phyloP scores from a whole-genome alignment of 2,888 invertebrate species.

The Microchrysa polita region DNA sequence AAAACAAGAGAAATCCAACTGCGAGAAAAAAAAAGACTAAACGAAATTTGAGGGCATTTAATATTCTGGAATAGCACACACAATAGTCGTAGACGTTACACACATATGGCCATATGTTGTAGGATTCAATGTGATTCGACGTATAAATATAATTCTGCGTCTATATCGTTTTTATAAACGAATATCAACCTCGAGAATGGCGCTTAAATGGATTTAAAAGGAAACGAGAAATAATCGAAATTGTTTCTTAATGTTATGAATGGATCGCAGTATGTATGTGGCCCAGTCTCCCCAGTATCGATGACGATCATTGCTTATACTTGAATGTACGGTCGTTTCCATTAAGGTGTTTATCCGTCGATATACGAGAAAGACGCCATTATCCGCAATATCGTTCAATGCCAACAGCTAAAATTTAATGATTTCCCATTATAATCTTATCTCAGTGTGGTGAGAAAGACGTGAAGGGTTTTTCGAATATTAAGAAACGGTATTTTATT shows the following conservation, averaged over 20 bases:
- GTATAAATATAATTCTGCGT: conserved; percentile 1
- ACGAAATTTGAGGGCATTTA: conserved; percentile 25
- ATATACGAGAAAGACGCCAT: background rate
- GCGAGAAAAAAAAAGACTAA: background rate
- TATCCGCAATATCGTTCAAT: conserved; percentile 19
- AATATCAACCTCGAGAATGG: background rate
- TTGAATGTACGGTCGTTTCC: background rate
- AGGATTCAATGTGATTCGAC: background rate
- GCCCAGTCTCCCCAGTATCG: background rate
- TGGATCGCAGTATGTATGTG: no score
- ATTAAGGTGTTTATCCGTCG: conserved; percentile 32
- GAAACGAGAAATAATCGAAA: conserved; percentile 22
- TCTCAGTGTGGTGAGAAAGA: conserved; percentile 1
- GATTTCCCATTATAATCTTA: conserved; percentile 27
- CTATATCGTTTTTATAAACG: conserved; percentile 31
- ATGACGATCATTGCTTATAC: conserved; percentile 21
- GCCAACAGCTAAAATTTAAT: conserved; percentile 36
- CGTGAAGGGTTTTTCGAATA: background rate
- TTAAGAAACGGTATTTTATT: no score
- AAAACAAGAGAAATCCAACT: background rate
- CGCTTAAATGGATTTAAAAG: conserved; percentile 24
- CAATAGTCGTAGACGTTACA: conserved; percentile 10
- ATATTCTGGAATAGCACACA: conserved; percentile 33
- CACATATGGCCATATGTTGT: background rate
- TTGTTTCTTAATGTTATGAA: conserved; percentile 10